Evolutionary conservation across 2,888 invertebrate genomes (phyloP).

Genomic region (Spisula solida): DNA sequence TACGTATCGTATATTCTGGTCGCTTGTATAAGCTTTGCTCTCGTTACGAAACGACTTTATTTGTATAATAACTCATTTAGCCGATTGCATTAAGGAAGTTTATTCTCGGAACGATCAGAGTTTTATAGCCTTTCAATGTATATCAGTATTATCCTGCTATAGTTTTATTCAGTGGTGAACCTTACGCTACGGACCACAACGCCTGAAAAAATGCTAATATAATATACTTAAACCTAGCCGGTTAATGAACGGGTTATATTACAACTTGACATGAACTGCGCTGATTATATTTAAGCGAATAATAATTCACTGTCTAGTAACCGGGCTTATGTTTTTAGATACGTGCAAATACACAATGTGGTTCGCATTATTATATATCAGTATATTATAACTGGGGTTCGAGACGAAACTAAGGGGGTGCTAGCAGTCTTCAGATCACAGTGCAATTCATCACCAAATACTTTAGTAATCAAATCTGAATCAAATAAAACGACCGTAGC

Average conservation of each 20-base stretch:
- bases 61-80: neutral
- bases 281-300: neutral
- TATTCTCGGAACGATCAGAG: no score
- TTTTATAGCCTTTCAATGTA: neutral
- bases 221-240: neutral
- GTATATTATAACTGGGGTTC: neutral
- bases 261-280: neutral
- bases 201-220: neutral
- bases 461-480: neutral
- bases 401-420: no score
- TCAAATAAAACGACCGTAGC: neutral
- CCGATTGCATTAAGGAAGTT: neutral
- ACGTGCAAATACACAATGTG: neutral
- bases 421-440: neutral
- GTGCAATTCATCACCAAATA: neutral
- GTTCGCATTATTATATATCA: neutral
- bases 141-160: neutral
- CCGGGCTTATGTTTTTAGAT: neutral
- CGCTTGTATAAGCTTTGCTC: neutral
- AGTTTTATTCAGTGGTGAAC: neutral
- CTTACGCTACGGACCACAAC: neutral
- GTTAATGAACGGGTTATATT: neutral
- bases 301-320: neutral
- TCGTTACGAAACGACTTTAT: neutral
- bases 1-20: no score